Percentiles rank a stretch among this genome's conserved stretches.
Conservation (phyloP, 2,113 vertebrate genomes). For the Okapia johnstoni region DNA sequence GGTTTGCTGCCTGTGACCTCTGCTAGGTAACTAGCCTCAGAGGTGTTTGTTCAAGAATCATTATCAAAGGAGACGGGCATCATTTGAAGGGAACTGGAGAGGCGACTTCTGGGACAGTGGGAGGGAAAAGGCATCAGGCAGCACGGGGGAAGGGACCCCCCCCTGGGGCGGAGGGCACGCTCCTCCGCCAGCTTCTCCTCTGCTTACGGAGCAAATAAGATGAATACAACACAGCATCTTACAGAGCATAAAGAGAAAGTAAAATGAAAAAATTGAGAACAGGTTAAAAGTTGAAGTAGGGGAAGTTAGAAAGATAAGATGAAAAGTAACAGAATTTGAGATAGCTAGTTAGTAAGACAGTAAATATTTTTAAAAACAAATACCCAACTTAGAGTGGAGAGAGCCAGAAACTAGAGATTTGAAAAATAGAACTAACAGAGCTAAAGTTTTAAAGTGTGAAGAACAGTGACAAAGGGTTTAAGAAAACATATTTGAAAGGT, state of each 20-base stretch:
- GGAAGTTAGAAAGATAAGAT: neutral
- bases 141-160: fast-evolving
- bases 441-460: neutral
- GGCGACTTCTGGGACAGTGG: neutral
- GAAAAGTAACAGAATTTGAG: neutral
- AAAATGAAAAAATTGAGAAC: neutral
- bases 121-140: neutral
- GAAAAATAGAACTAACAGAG: neutral
- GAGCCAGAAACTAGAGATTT: neutral
- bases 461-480: neutral
- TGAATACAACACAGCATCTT: neutral
- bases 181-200: fast-evolving
- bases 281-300: neutral
- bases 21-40: neutral
- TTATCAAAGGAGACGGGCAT: neutral
- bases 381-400: neutral
- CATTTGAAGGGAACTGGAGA: neutral
- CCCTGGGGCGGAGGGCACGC: fast-evolving
- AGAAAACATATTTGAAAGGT: neutral
- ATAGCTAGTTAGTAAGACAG: neutral
- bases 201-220: neutral
- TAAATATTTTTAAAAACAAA: neutral
- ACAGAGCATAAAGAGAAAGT: neutral
- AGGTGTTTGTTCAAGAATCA: neutral
- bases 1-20: neutral